These are phyloP conservation scores for Cygnus olor DNA, from an alignment of 2,797 vertebrate genomes.

Conservation along the genomic window DNA sequence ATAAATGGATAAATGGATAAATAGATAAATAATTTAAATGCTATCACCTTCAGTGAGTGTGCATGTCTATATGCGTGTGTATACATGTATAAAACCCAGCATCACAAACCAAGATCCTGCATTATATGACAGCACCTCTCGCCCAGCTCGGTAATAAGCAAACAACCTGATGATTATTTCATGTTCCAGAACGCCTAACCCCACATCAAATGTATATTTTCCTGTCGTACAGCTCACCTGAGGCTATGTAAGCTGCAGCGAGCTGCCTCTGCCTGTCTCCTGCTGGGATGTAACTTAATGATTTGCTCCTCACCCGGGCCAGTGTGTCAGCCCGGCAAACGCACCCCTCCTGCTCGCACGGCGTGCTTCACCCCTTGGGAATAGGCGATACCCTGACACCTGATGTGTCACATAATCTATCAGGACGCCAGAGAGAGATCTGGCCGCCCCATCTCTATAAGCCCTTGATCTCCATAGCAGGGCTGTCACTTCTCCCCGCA, in stretches of 20 bases:
- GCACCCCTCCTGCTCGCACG: not conserved
- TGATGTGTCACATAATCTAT: conserved; percentile 63
- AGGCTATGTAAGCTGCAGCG: conserved; percentile 5
- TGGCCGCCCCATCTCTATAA: conserved; percentile 62
- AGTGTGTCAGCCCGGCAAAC: conserved; percentile 37
- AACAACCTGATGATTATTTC: conserved; percentile 17
- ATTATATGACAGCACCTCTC: not conserved
- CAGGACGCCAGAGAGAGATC: conserved; percentile 64
- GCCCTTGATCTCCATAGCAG: conserved; percentile 63
- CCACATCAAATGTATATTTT: conserved; percentile 24
- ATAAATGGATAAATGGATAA: not conserved
- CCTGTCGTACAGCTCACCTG: conserved; percentile 60
- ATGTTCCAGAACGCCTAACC: conserved; percentile 36
- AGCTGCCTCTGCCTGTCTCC: conserved; percentile 56
- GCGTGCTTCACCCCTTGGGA: conserved; percentile 67
- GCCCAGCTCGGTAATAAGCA: not conserved
- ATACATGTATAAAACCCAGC: not conserved
- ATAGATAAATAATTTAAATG: not conserved
- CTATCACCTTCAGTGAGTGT: not conserved
- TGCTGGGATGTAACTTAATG: conserved; percentile 63
- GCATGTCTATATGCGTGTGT: no score
- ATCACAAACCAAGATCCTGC: not conserved
- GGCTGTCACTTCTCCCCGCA: conserved; percentile 66
- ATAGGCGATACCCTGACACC: conserved; percentile 61
- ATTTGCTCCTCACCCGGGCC: conserved; percentile 32